Conservation (phyloP, 1,140 invertebrate species). For the Eumeta japonica region DNA sequence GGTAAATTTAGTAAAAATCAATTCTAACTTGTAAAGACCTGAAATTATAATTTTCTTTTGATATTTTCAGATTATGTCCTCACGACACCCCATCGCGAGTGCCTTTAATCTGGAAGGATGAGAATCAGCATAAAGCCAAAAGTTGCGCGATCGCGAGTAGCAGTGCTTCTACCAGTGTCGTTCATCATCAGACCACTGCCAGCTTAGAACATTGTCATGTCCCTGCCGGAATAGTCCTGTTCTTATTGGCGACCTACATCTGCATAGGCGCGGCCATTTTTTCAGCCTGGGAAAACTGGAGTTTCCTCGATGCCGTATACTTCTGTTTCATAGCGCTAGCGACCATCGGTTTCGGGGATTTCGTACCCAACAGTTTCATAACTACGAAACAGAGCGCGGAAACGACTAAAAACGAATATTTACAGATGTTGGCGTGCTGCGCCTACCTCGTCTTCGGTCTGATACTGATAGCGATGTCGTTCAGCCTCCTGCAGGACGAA, state of each 20-base stretch:
- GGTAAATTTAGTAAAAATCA: slow-evolving; percentile 2
- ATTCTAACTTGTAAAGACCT: slow-evolving; percentile 3
- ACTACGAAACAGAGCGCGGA: slow-evolving; percentile 52
- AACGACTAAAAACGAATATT: slow-evolving; percentile 61
- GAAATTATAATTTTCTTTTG: slow-evolving; percentile 11
- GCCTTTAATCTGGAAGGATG: slow-evolving; percentile 64
- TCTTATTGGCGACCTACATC: slow-evolving; percentile 70
- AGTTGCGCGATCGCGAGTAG: slow-evolving; percentile 32
- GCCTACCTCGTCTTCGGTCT: slow-evolving; percentile 85
- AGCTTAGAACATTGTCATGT: slow-evolving; percentile 60
- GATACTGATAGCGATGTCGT: slow-evolving; percentile 89
- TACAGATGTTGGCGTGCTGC: slow-evolving; percentile 80
- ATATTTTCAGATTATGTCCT: slow-evolving; percentile 55
- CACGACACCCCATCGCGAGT: slow-evolving; percentile 72
- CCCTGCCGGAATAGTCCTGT: slow-evolving; percentile 69
- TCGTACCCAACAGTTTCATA: slow-evolving; percentile 64
- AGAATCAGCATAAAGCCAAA: slow-evolving; percentile 29
- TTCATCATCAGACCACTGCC: slow-evolving; percentile 17
- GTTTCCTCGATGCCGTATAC: slow-evolving; percentile 79
- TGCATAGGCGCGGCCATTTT: slow-evolving; percentile 71
- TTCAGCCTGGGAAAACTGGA: slow-evolving; percentile 74
- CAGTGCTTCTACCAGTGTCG: slow-evolving; percentile 30
- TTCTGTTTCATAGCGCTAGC: slow-evolving; percentile 87
- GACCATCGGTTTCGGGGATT: slow-evolving; percentile 84
- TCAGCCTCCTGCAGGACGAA: slow-evolving; percentile 89